Conservation (phyloP, 2,797 vertebrate genomes). For the Etheostoma perlongum region DNA sequence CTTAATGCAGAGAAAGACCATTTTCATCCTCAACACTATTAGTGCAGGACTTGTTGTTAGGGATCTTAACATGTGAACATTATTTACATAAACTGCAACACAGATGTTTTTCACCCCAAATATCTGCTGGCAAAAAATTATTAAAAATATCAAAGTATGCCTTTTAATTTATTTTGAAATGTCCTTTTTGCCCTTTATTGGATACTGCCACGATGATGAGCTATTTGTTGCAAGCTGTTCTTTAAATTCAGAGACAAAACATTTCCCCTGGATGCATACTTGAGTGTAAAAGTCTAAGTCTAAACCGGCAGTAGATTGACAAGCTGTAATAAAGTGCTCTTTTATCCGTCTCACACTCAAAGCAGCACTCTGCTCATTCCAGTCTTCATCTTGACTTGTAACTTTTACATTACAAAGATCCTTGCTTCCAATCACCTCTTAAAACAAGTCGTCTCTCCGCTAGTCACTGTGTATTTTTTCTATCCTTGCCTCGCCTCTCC, state of each 20-base stretch:
- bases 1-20: constrained; percentile 18
- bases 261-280: constrained; percentile 59
- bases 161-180: constrained; percentile 60
- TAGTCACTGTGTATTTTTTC: constrained; percentile 41
- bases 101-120: constrained; percentile 26
- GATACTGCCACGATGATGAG: constrained; percentile 39
- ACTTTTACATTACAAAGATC: constrained; percentile 77
- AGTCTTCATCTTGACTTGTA: constrained; percentile 68
- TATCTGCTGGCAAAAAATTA: constrained; percentile 51
- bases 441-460: constrained; percentile 59
- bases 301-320: constrained; percentile 71
- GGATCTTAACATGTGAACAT: constrained; percentile 42
- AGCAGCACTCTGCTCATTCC: constrained; percentile 59
- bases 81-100: constrained; percentile 35
- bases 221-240: constrained; percentile 60
- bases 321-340: constrained; percentile 69
- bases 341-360: constrained; percentile 67
- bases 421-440: constrained; percentile 69
- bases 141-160: constrained; percentile 59
- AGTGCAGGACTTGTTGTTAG: constrained; percentile 25
- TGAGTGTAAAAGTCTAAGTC: constrained; percentile 51
- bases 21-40: constrained; percentile 35
- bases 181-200: constrained; percentile 52
- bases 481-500: constrained; percentile 43
- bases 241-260: constrained; percentile 62